Evolutionary conservation across 2,888 invertebrate species (phyloP).

Genomic region (Anorthoa munda): DNA sequence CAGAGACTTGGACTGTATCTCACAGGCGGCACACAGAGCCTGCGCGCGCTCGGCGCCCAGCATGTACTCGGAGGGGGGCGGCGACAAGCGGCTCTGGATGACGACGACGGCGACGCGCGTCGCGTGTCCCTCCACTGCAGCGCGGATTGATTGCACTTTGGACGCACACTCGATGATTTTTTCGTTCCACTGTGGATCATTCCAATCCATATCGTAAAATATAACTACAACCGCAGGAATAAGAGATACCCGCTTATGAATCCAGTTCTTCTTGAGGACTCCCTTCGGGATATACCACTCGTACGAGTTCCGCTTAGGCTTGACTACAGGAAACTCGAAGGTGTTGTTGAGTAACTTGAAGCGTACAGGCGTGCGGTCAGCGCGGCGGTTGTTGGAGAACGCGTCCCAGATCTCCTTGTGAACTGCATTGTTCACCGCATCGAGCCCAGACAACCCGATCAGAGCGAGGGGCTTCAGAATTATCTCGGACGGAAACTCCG

Average conservation of each 20-base stretch:
- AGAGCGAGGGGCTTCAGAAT: slow-evolving; percentile 96
- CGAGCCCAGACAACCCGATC: slow-evolving; percentile 97
- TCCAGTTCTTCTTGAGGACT: slow-evolving; percentile 98
- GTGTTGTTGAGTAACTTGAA: slow-evolving; percentile 95
- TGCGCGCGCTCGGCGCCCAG: slow-evolving; percentile 97
- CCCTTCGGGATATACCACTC: slow-evolving; percentile 99
- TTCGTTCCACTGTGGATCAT: slow-evolving; percentile 98
- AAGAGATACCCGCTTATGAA: slow-evolving; percentile 96
- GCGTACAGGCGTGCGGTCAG: slow-evolving; percentile 95
- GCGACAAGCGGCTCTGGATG: slow-evolving; percentile 95
- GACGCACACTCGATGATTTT: slow-evolving; percentile 98
- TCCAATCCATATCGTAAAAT: slow-evolving; percentile 99
- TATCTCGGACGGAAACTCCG: slow-evolving; percentile 96
- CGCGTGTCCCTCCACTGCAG: slow-evolving; percentile 93
- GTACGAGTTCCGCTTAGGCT: slow-evolving; percentile 97
- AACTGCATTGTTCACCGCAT: slow-evolving; percentile 95
- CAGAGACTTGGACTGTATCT: slow-evolving; percentile 97
- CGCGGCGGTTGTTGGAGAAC: slow-evolving; percentile 95
- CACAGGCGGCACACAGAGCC: slow-evolving; percentile 97
- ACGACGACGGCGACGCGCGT: slow-evolving; percentile 97
- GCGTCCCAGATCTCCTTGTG: slow-evolving; percentile 98
- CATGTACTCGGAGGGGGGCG: slow-evolving; percentile 95
- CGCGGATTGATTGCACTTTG: slow-evolving; percentile 95
- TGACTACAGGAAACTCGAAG: slow-evolving; percentile 96
- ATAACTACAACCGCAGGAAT: slow-evolving; percentile 98